Percentiles rank a stretch among this genome's conserved stretches.
Evolutionary conservation across 2,113 vertebrate genomes (phyloP).

Genomic region (Ariopsis seemanni): DNA sequence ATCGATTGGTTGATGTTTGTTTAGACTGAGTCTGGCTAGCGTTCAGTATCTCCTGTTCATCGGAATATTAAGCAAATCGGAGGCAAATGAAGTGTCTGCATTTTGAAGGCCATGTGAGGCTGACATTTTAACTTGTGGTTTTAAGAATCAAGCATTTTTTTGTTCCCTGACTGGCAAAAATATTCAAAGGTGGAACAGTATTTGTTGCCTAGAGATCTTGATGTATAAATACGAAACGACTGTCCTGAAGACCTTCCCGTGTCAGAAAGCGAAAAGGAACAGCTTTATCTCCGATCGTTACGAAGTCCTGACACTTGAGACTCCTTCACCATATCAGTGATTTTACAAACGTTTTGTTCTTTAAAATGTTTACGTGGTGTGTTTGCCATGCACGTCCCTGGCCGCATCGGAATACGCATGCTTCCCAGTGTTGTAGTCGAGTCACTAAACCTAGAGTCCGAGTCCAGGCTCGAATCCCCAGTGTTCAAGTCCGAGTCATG

Average conservation of each 20-base stretch:
- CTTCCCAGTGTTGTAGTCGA: too few species aligned
- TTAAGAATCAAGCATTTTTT: slow-evolving; percentile 54
- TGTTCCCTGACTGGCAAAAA: slow-evolving; percentile 34
- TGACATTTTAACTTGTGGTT: slow-evolving; percentile 60
- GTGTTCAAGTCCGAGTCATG: too few species aligned
- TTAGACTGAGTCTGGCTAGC: slow-evolving; percentile 39
- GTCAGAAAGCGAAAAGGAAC: background rate
- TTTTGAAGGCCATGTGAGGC: slow-evolving; percentile 46
- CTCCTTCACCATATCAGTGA: background rate
- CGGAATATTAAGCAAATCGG: slow-evolving; percentile 60
- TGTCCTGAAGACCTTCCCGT: background rate
- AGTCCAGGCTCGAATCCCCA: too few species aligned
- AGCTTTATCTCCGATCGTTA: background rate
- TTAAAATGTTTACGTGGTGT: background rate
- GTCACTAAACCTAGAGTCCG: too few species aligned
- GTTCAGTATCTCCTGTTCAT: slow-evolving; percentile 50
- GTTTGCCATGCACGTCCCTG: background rate
- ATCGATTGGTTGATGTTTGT: slow-evolving; percentile 44
- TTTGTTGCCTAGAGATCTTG: background rate
- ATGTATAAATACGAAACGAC: background rate
- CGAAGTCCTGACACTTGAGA: background rate
- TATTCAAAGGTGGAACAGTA: slow-evolving; percentile 29
- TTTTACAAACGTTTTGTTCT: background rate
- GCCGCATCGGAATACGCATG: too few species aligned
- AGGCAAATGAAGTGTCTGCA: slow-evolving; percentile 65